Base-by-base conservation (phyloP, 2,888 invertebrate species). In the Desoria tigrina region DNA sequence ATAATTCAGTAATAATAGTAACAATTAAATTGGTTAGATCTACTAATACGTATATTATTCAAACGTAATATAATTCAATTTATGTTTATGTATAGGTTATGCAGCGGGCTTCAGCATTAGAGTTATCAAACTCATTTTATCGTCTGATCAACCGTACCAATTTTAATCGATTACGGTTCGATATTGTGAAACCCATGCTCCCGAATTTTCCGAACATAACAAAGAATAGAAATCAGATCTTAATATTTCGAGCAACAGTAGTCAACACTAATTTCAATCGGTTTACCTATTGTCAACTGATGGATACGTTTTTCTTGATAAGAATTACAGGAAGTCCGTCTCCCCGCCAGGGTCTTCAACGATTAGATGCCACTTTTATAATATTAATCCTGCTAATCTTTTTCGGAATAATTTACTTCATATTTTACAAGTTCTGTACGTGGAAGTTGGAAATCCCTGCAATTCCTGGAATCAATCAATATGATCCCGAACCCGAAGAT, bases 281-380 rank as follows among this genome's bases (percentile, higher is more conserved):
- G n/a, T 76, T 70, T 50, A 73, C 74, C 1, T 76, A 64, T 37
- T 76, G 76, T 26, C 60, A 65, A 32, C 32, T 50, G 4, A 57
- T 76, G 21, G 74, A 76, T 6, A 74, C 76, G 1, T 71, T 67
- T 39, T 74, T 76, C 53, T 49, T 72, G 18, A 55, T 76, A 1
- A 61, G 69, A 51, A 63, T 76, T 1, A 64, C 65, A 0, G 73
- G 73, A 0, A 66, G 74, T 24, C 68, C 72, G 1, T 69, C 70
- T 21, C 71, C 74, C 1, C 53, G 76, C 18, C 62, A 66, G 32
- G 72, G 71, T 7, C 54, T 76, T 1, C 21, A 24, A 2, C 63
- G 66, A 56, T 59, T 63, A 55, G 54, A 53, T 16, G 74, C 70
- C 32, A 23, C 71, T 7, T 21, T 62, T 7, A 57, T 74, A 11